Base-by-base conservation (phyloP, 2,797 vertebrate species). In the Anguilla obscura region DNA sequence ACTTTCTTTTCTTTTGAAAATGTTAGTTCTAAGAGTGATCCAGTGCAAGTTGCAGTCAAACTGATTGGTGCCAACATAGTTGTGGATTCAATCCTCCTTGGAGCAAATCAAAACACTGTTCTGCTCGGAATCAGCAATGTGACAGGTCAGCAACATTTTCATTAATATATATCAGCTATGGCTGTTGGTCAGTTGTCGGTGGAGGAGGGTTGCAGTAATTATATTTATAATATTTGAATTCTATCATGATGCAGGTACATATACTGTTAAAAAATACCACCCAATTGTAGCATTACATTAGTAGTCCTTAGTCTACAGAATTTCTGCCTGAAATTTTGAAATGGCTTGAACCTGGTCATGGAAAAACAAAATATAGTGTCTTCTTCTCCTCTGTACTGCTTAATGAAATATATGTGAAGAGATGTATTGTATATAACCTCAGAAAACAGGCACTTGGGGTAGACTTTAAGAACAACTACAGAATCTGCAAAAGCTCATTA, bases 61-160 rank as follows among this genome's bases (percentile, higher is more conserved):
- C 33, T 95, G 89, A 90, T 94, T 0, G 86, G 88, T 24, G 86
- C 88, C 1, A 79, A 91, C 71, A 86, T 95, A 2, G 56, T 92
- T 86, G 93, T 95, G 79, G 94, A 95, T 89, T 91, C 94, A 0
- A 80, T 95, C 71, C 90, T 94, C 66, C 89, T 95, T 52, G 94
- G 94, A 88, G 12, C 90, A 0, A 92, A 91, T 40, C 18, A 90
- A 0, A 94, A 95, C 85, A 90, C 30, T 0, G 90, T 93, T 50
- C 88, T 95, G 54, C 92, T 93, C 86, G 95, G 93, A 66, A 95
- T 95, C 90, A 94, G 94, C 90, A 93, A 93, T 88, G 93, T 91
- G 83, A 94, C 94, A 90, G 94, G 94, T 94, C 87, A 10, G 60
- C 63, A 5, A 9, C 27, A 14, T 52, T n/a, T 3, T 21, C 14